These are phyloP conservation scores for Semnornis frantzii DNA, from an alignment of 2,113 vertebrate species.

Conservation along the genomic window DNA sequence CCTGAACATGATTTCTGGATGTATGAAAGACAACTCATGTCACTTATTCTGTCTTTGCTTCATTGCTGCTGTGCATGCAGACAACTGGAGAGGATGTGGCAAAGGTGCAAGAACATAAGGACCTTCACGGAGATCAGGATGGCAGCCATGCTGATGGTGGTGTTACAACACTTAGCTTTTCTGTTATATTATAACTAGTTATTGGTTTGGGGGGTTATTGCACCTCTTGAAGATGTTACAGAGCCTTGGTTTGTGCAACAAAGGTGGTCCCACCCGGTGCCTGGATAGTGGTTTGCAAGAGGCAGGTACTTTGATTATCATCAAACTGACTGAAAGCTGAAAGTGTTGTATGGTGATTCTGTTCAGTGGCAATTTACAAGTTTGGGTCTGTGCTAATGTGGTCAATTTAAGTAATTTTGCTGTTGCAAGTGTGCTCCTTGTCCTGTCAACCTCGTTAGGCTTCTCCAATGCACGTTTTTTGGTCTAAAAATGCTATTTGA, in stretches of 20 bases:
- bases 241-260: not conserved
- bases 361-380: not conserved
- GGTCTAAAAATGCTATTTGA: not conserved
- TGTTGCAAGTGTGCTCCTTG: not conserved
- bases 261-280: no score
- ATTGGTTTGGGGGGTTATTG: not conserved
- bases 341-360: not conserved
- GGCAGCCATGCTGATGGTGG: not conserved
- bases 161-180: fast-evolving
- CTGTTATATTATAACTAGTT: not conserved
- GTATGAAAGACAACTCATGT: fast-evolving
- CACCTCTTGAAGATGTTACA: not conserved
- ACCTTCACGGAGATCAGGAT: not conserved
- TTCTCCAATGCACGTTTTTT: not conserved
- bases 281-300: not conserved
- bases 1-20: not conserved
- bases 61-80: not conserved
- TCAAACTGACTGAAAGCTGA: not conserved
- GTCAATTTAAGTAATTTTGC: not conserved
- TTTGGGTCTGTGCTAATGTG: not conserved
- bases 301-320: not conserved
- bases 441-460: not conserved
- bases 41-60: not conserved
- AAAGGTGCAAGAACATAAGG: not conserved
- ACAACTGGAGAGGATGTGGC: not conserved